These are phyloP conservation scores for Anableps anableps DNA, from an alignment of 2,797 vertebrate species.

Conservation along the genomic window DNA sequence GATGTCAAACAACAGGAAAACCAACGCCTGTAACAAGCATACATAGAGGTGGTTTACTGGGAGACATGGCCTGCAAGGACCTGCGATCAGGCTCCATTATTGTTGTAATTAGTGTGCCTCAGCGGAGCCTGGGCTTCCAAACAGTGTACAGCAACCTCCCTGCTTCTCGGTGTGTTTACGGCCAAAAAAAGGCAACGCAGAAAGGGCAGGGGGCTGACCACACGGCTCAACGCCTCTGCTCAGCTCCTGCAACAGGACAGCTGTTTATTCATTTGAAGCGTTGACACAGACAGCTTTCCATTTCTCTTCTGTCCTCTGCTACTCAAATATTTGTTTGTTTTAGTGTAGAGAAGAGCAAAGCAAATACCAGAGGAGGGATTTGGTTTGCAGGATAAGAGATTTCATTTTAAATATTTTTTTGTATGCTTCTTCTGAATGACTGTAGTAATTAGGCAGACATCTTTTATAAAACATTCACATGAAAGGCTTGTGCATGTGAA, in stretches of 20 bases:
- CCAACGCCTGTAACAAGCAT: conserved; percentile 53
- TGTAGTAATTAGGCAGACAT: conserved; percentile 41
- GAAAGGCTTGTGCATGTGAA: conserved; percentile 18
- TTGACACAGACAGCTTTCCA: conserved; percentile 56
- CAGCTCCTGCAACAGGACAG: conserved; percentile 66
- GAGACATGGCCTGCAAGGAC: conserved; percentile 75
- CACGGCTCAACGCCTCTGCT: conserved; percentile 57
- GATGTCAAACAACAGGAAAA: conserved; percentile 77
- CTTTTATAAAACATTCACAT: conserved; percentile 17
- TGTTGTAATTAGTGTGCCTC: conserved; percentile 79
- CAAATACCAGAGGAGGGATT: conserved; percentile 19
- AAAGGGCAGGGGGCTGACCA: conserved; percentile 69
- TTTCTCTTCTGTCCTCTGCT: conserved; percentile 57
- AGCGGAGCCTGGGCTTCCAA: conserved; percentile 63
- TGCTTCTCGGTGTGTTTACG: conserved; percentile 73
- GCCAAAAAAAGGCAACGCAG: conserved; percentile 64
- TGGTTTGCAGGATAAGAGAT: conserved; percentile 13
- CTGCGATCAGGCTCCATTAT: conserved; percentile 78
- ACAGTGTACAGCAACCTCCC: conserved; percentile 72
- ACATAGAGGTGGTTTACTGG: conserved; percentile 65
- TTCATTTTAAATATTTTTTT: conserved; percentile 25
- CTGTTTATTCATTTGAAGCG: conserved; percentile 76
- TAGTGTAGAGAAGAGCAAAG: conserved; percentile 19
- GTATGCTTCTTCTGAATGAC: conserved; percentile 29
- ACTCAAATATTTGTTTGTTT: conserved; percentile 64